Base-by-base conservation (phyloP, 2,797 vertebrate genomes). In the Lacerta agilis region DNA sequence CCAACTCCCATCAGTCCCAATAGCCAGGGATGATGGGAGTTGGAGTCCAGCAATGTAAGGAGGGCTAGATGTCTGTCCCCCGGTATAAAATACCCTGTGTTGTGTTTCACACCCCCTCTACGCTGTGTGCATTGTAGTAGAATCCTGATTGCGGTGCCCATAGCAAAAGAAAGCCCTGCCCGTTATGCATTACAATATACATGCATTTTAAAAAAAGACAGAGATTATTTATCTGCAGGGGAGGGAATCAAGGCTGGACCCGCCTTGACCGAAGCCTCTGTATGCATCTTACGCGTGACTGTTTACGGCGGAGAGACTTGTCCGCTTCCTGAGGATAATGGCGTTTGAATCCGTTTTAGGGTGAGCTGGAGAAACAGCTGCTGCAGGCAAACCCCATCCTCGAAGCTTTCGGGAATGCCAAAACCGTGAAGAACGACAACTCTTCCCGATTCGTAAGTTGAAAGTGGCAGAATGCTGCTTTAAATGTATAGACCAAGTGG, bases 371-470 rank as follows among this genome's bases (percentile, higher is more conserved):
- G 97, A 99, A 99, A 94, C 98, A 99, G 94, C 98, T 99, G 90
- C 97, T 99, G 82, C 99, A 99, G 97, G 98, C 99, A 90, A 99
- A 99, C 86, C 99, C 99, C 69, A 99, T 99, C 91, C 97, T 99
- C 92, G 99, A 99, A 96, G 98, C 98, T 89, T 99, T 99, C 41
- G 99, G 98, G 96, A 99, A 99, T 11, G 99, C 98, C 92, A 99
- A 99, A 96, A 99, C 99, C 2, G 98, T 99, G 95, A 99, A 99
- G 97, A 99, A 99, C 6, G 98, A 99, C 96, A 99, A 99, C 96
- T 99, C 98, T 13, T 99, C 98, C 25, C 94, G 98, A 97, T 99
- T 99, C 6, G 99, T 99, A 95, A 98, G 98, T 98, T 93, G 49
- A 13, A 55, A 55, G 13, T 55, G 49, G 15, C 55, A 55, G 15